Percentiles rank a stretch among this genome's conserved stretches.
phyloP scores from a whole-genome alignment of 1,140 invertebrate species.

The Theocolax elegans region DNA sequence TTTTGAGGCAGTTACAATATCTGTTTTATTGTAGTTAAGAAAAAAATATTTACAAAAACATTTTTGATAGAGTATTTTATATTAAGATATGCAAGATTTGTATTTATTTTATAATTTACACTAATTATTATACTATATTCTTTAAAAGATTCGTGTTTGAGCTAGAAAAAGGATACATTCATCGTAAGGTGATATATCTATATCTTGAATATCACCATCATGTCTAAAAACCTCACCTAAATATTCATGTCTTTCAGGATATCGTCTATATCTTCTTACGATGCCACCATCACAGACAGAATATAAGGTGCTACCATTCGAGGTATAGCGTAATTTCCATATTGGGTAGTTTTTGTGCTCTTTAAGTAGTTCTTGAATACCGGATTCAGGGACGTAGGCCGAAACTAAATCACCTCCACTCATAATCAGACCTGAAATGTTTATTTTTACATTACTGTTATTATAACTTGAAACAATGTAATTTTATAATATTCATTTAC shows the following conservation, averaged over 20 bases:
- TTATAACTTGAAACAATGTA: too few relatives aligned
- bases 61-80: too few relatives aligned
- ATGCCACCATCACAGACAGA: slow-evolving; percentile 67
- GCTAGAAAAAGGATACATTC: slow-evolving; percentile 68
- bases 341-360: slow-evolving; percentile 64
- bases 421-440: slow-evolving; percentile 63
- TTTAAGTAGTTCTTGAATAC: slow-evolving; percentile 64
- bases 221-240: slow-evolving; percentile 67
- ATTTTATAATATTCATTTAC: too few relatives aligned
- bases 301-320: slow-evolving; percentile 67
- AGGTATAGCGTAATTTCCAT: slow-evolving; percentile 68
- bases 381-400: slow-evolving; percentile 66
- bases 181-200: slow-evolving; percentile 70
- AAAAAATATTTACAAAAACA: too few relatives aligned
- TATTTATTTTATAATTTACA: too few relatives aligned
- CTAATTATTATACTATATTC: too few relatives aligned
- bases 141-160: too few relatives aligned
- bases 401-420: slow-evolving; percentile 67
- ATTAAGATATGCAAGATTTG: too few relatives aligned
- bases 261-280: slow-evolving; percentile 65
- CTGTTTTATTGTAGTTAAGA: slow-evolving; percentile 52
- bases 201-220: slow-evolving; percentile 68
- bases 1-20: slow-evolving; percentile 69
- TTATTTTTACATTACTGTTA: not conserved
- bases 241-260: slow-evolving; percentile 67